Percentiles rank a stretch among this genome's conserved stretches.
These are phyloP conservation scores for Leptodactylus fallax DNA, from an alignment of 2,797 vertebrate genomes.

Conservation along the genomic window DNA sequence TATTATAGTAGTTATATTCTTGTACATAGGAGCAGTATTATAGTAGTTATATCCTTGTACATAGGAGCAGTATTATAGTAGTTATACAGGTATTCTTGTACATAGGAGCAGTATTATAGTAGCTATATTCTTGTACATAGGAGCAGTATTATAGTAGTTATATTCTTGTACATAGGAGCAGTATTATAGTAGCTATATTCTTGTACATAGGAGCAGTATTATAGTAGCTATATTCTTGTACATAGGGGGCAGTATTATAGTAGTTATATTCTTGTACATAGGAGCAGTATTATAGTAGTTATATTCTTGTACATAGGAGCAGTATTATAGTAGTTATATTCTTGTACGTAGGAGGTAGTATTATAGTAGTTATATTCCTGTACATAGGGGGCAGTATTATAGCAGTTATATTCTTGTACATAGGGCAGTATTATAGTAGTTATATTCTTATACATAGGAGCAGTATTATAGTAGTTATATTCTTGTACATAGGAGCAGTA, in stretches of 20 bases:
- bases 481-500: slow-evolving; percentile 8
- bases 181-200: slow-evolving; percentile 3
- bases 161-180: slow-evolving; percentile 2
- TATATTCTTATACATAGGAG: not conserved
- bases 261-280: slow-evolving; percentile 4
- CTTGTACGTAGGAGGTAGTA: not conserved
- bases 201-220: not conserved
- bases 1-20: slow-evolving; percentile 7
- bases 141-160: not conserved
- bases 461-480: slow-evolving; percentile 8
- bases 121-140: slow-evolving; percentile 3
- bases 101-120: slow-evolving; percentile 4
- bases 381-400: not conserved
- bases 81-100: slow-evolving; percentile 1
- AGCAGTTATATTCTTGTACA: slow-evolving; percentile 1
- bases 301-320: not conserved
- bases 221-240: slow-evolving; percentile 3
- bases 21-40: not conserved
- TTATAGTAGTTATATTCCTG: not conserved
- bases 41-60: slow-evolving; percentile 1
- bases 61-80: not conserved
- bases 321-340: slow-evolving; percentile 7
- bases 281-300: not conserved
- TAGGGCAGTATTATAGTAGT: slow-evolving; percentile 6
- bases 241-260: not conserved